These are phyloP conservation scores for Heliornis fulica DNA, from an alignment of 2,113 vertebrate genomes.

Conservation along the genomic window DNA sequence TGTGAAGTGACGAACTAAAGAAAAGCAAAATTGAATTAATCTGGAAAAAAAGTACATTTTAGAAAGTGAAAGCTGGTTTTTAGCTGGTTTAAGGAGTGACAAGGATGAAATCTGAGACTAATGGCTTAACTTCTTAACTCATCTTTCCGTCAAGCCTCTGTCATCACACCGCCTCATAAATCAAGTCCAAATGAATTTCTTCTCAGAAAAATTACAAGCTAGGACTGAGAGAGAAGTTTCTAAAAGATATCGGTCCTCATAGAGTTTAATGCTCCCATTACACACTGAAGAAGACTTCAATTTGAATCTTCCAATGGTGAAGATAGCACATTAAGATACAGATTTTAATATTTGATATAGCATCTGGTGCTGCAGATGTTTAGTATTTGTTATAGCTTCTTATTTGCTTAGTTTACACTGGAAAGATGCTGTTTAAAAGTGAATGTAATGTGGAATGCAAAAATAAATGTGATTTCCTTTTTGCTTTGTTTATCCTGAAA, in stretches of 20 bases:
- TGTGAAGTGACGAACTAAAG: not conserved
- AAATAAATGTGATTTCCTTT: not conserved
- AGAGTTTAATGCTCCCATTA: not conserved
- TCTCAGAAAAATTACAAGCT: not conserved
- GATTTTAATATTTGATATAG: not conserved
- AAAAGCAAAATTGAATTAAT: not conserved
- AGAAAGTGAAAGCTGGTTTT: not conserved
- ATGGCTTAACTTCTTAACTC: slow-evolving; percentile 11
- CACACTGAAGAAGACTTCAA: not conserved
- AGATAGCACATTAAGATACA: not conserved
- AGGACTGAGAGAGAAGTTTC: not conserved
- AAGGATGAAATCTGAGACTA: slow-evolving; percentile 39
- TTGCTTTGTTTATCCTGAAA: not conserved
- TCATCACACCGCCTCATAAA: not conserved
- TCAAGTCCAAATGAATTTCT: slow-evolving; percentile 1
- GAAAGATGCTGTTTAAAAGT: not conserved
- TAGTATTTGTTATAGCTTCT: not conserved
- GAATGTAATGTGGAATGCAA: not conserved
- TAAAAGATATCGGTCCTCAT: not conserved
- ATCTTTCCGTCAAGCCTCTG: slow-evolving; percentile 26
- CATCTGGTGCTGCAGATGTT: not conserved
- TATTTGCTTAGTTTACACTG: not conserved
- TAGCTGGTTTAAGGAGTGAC: not conserved
- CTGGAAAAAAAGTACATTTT: not conserved
- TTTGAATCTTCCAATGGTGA: not conserved